Evolutionary conservation across 1,140 invertebrate species (phyloP).

Genomic region (Aphis gossypii): DNA sequence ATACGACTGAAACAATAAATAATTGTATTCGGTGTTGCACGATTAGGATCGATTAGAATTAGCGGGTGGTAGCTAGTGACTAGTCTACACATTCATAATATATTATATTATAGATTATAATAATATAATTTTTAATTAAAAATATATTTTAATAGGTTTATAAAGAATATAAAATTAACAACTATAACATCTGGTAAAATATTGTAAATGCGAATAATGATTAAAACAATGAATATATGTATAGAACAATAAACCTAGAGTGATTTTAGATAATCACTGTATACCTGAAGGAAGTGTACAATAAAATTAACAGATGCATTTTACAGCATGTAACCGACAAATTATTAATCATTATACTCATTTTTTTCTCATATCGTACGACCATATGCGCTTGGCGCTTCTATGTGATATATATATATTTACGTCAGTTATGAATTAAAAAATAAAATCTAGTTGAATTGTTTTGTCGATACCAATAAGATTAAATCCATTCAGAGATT

Average conservation of each 20-base stretch:
- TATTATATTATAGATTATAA: not conserved
- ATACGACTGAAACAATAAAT: not conserved
- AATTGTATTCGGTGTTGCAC: not conserved
- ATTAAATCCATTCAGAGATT: not conserved
- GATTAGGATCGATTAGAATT: conserved; percentile 14
- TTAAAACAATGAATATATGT: not conserved
- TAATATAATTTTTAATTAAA: not conserved
- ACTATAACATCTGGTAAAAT: not conserved
- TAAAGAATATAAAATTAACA: not conserved
- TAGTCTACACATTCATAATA: not conserved
- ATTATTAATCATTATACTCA: not conserved
- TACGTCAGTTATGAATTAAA: not conserved
- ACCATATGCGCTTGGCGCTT: not conserved
- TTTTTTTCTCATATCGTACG: not conserved
- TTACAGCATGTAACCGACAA: not conserved
- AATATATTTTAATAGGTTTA: not conserved
- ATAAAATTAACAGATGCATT: not conserved
- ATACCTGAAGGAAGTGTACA: not conserved
- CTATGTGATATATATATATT: not conserved
- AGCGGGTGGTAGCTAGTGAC: conserved; percentile 1
- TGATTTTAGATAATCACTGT: not conserved
- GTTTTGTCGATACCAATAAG: not conserved
- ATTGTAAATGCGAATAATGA: not conserved
- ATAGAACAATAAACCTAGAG: not conserved
- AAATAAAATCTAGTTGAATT: not conserved